phyloP scores from a whole-genome alignment of 64 coral and sea anemone species.

The Montipora efflorescens region DNA sequence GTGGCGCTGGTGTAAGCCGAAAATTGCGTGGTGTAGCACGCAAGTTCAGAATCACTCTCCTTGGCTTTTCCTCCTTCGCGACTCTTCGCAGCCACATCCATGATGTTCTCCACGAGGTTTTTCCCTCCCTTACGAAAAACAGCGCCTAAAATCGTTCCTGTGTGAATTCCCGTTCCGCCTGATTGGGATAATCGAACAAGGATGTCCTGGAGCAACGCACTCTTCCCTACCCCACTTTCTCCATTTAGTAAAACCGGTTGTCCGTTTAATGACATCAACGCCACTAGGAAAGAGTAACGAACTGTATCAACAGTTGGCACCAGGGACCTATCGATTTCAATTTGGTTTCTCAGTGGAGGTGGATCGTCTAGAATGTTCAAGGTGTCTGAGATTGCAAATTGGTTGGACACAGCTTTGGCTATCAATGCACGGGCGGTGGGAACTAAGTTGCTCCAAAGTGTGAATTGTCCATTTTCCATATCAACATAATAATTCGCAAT shows the following conservation, averaged over 20 bases:
- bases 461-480: constrained; percentile 88
- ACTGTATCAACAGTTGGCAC: constrained; percentile 93
- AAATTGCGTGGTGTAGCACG: constrained; percentile 69
- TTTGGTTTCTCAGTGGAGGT: constrained; percentile 54
- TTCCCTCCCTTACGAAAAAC: constrained; percentile 76
- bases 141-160: constrained; percentile 77
- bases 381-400: constrained; percentile 77
- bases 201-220: constrained; percentile 79
- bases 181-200: constrained; percentile 68
- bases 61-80: constrained; percentile 1
- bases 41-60: constrained; percentile 39
- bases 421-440: constrained; percentile 84
- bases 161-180: constrained; percentile 56
- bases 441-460: constrained; percentile 80
- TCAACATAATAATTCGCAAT: constrained; percentile 90
- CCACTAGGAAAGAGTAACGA: constrained; percentile 85
- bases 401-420: constrained; percentile 84
- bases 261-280: constrained; percentile 78
- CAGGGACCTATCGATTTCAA: constrained; percentile 84
- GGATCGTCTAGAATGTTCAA: constrained; percentile 72
- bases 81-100: constrained; percentile 49
- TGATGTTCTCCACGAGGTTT: constrained; percentile 81
- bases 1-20: constrained; percentile 83
- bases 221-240: constrained; percentile 82
- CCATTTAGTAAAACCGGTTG: constrained; percentile 92